Conservation (phyloP, 2,797 vertebrate species). For the Tadarida brasiliensis region DNA sequence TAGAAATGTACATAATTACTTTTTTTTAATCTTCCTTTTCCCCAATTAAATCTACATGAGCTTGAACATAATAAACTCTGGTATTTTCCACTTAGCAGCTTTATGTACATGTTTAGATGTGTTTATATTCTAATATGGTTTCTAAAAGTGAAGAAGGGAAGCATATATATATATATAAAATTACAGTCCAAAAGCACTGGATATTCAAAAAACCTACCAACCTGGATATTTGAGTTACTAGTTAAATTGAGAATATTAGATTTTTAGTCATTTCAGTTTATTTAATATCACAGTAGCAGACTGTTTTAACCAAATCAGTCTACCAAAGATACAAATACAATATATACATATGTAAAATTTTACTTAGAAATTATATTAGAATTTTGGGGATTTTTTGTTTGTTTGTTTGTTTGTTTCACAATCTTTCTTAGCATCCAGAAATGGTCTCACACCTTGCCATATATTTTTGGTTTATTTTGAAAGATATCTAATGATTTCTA, state of each 20-base stretch:
- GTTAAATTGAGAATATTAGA: constrained; percentile 34
- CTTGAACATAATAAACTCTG: constrained; percentile 76
- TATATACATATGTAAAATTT: neutral
- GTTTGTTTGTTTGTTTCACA: neutral
- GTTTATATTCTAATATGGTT: constrained; percentile 11
- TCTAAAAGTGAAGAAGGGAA: neutral
- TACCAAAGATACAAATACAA: neutral
- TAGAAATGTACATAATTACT: constrained; percentile 82
- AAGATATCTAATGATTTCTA: neutral
- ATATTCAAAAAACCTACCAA: constrained; percentile 40
- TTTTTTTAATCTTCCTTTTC: constrained; percentile 72
- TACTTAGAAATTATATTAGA: constrained; percentile 6
- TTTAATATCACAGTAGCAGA: neutral
- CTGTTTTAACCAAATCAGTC: constrained; percentile 16
- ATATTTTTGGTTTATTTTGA: constrained; percentile 50
- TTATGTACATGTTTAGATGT: constrained; percentile 30
- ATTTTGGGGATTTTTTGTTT: neutral
- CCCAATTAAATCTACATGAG: constrained; percentile 77
- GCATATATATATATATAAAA: neutral
- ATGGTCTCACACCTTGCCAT: neutral
- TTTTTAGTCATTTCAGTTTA: constrained; percentile 48
- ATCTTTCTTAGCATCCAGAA: neutral
- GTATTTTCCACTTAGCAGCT: constrained; percentile 81
- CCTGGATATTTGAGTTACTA: constrained; percentile 3
- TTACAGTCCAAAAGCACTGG: neutral